Evolutionary conservation across 2,888 invertebrate species (phyloP), one percentile per base, ranked within the genome.

Genomic region (Troilus luridus): DNA sequence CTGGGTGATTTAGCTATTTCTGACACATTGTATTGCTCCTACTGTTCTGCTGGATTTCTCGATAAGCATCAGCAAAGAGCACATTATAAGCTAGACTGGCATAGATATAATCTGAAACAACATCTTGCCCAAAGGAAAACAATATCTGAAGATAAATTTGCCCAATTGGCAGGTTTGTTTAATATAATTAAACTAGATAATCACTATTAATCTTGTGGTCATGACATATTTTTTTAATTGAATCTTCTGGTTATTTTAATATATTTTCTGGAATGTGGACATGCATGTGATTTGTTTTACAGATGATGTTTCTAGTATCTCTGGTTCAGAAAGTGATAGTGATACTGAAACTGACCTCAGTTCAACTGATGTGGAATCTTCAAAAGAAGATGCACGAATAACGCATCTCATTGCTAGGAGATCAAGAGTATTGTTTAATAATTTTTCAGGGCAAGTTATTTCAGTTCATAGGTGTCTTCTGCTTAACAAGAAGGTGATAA

Each of bases 81-180:
- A 11, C 98, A 98, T 94, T 98, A 97, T 93, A 97, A 97, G 93
- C 94, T 97, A 67, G 98, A 98, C 93, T 98, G 97, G 97, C 98
- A 98, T 94, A 95, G 97, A 7, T 97, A 97, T 93, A 98, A 98
- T 94, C 94, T 98, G 72, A 97, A 97, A 93, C 95, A 96, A 92
- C 96, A 96, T 92, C 94, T 97, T 19, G 95, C 95, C 92, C 96
- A 96, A 14, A 94, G 94, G 90, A 93, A 94, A 88, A 94, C 95
- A 5, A 94, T 96, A 54, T 94, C 94, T 14, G 96, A 96, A 93
- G 95, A 95, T 88, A 94, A 95, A 92, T 96, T 96, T 94, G 94
- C 94, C 91, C 94, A 94, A 62, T 94, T 95, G 92, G 95, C 93
- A 94, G 94, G 90, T 91, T 27, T 17, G 14, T 59, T 59, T 59